These are phyloP conservation scores for Drosophila watanabei DNA, from an alignment of 1,140 invertebrate species.

Conservation along the genomic window DNA sequence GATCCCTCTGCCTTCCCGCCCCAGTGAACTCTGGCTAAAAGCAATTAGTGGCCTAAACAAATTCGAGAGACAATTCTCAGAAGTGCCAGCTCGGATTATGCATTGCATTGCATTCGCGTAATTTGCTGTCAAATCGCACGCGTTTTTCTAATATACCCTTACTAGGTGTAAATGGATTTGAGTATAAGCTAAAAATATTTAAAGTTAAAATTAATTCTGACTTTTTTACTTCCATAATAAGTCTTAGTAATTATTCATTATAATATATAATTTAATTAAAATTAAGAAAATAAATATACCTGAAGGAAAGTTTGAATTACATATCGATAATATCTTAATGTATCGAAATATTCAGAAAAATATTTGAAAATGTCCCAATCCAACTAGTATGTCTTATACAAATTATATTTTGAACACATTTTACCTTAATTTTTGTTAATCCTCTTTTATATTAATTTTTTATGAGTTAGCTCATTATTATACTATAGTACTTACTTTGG, in stretches of 20 bases:
- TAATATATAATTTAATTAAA: too few relatives aligned
- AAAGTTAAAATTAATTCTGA: too few relatives aligned
- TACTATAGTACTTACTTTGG: neutral
- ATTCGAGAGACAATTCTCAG: constrained; percentile 50
- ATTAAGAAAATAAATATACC: too few relatives aligned
- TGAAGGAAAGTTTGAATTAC: too few relatives aligned
- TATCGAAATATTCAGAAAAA: neutral
- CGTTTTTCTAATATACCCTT: constrained; percentile 28
- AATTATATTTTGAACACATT: too few relatives aligned
- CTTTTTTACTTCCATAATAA: too few relatives aligned
- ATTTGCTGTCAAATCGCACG: constrained; percentile 52
- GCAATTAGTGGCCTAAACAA: constrained; percentile 54
- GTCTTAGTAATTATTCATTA: too few relatives aligned
- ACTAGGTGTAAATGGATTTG: neutral
- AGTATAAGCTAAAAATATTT: neutral
- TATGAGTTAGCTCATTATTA: too few relatives aligned
- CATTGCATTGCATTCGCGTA: constrained; percentile 49
- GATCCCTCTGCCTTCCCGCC: constrained; percentile 21
- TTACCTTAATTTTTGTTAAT: too few relatives aligned
- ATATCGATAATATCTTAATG: neutral
- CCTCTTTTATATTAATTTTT: too few relatives aligned
- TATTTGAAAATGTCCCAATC: too few relatives aligned
- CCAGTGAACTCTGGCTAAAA: constrained; percentile 41
- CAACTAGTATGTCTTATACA: too few relatives aligned
- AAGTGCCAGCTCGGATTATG: constrained; percentile 22